A percentile compares a stretch with the other conserved stretches of the same genome.
Conservation (phyloP, 92 coral and sea anemone species). For the Chrysogorgia sp. region DNA sequence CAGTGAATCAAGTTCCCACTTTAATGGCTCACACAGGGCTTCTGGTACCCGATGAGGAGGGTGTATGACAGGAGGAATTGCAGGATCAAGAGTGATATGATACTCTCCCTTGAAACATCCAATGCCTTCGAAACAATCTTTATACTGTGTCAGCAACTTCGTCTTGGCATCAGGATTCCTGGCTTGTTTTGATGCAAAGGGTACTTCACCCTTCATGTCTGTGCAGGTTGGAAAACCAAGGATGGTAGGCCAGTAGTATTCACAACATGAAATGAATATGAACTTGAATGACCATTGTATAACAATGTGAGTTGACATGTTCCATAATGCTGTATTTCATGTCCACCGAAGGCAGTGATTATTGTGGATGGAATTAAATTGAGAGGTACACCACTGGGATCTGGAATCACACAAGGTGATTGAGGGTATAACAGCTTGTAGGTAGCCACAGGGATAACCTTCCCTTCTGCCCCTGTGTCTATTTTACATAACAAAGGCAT, state of each 20-base stretch:
- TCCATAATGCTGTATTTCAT: constrained; percentile 1
- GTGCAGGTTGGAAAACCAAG: constrained; percentile 52
- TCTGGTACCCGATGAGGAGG: constrained; percentile 65
- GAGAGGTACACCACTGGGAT: constrained; percentile 55
- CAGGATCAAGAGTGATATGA: constrained; percentile 53
- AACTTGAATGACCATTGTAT: constrained; percentile 26
- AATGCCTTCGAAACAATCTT: constrained; percentile 52
- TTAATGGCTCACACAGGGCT: constrained; percentile 56
- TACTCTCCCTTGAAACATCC: constrained; percentile 55
- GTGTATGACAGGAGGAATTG: constrained; percentile 56
- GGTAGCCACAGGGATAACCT: constrained; percentile 56
- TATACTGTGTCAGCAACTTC: constrained; percentile 23
- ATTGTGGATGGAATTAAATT: constrained; percentile 57
- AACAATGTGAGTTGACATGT: constrained; percentile 21
- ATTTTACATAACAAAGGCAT: constrained; percentile 59
- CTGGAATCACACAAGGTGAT: constrained; percentile 45
- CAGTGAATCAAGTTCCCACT: constrained; percentile 47
- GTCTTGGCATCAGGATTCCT: constrained; percentile 35
- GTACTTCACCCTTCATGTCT: constrained; percentile 31
- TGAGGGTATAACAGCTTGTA: constrained; percentile 54
- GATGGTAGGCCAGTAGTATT: constrained; percentile 46
- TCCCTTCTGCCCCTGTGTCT: constrained; percentile 75
- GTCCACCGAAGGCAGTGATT: constrained; percentile 61
- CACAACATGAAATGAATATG: constrained; percentile 47
- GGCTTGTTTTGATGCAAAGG: neutral